Percentiles rank a stretch among this genome's conserved stretches.
Evolutionary conservation across 1,140 invertebrate genomes (phyloP).

Genomic region (Anagrus nilaparvatae): DNA sequence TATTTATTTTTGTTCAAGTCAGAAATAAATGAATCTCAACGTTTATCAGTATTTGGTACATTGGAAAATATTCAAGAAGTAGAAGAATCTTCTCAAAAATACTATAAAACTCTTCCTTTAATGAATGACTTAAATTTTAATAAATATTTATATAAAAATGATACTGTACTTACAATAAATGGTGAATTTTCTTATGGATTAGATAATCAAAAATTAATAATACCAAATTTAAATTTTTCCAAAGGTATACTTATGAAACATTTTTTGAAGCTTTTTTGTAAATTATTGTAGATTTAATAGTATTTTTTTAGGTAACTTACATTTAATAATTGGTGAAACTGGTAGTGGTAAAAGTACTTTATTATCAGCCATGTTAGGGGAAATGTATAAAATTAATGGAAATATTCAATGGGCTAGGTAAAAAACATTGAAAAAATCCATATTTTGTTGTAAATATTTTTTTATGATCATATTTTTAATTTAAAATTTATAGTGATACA

Average conservation of each 20-base stretch:
- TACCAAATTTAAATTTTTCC: slow-evolving; percentile 48
- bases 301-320: slow-evolving; percentile 49
- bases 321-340: slow-evolving; percentile 65
- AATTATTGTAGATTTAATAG: not conserved
- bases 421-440: slow-evolving; percentile 19
- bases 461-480: too few relatives aligned
- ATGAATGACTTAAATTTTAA: slow-evolving; percentile 24
- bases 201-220: slow-evolving; percentile 37
- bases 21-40: slow-evolving; percentile 18
- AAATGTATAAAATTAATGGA: slow-evolving; percentile 56
- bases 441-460: not conserved
- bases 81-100: slow-evolving; percentile 29
- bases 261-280: not conserved
- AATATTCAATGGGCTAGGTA: slow-evolving; percentile 54
- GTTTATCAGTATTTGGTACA: slow-evolving; percentile 33
- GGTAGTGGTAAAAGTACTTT: slow-evolving; percentile 74
- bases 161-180: slow-evolving; percentile 26
- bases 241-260: slow-evolving; percentile 36
- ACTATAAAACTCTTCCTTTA: slow-evolving; percentile 15
- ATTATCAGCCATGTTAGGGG: slow-evolving; percentile 62
- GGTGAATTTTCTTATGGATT: slow-evolving; percentile 52
- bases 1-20: slow-evolving; percentile 10
- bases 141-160: slow-evolving; percentile 16
- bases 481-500: slow-evolving; percentile 41
- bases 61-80: slow-evolving; percentile 37